A percentile compares a stretch with the other conserved stretches of the same genome.
phyloP scores from a whole-genome alignment of 1,140 invertebrate genomes.

The Hormaphis cornu region DNA sequence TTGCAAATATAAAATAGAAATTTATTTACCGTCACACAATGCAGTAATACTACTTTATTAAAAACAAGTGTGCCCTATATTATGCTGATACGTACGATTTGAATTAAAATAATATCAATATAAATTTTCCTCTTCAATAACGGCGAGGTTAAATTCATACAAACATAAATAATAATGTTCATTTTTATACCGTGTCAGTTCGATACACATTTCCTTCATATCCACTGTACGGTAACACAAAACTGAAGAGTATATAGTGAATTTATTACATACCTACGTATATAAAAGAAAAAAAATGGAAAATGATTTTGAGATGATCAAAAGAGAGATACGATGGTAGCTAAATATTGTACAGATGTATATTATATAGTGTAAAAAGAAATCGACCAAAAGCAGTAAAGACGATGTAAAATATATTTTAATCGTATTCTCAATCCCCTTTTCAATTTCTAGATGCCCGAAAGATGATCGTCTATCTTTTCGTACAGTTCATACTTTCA shows the following conservation, averaged over 20 bases:
- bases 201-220: neutral
- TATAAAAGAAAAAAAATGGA: neutral
- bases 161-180: neutral
- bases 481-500: neutral
- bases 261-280: neutral
- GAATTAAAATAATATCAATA: neutral
- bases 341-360: neutral
- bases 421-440: neutral
- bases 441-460: neutral
- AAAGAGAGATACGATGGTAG: neutral
- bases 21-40: too few relatives aligned
- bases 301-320: neutral
- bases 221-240: neutral
- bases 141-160: neutral
- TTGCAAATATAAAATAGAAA: too few relatives aligned
- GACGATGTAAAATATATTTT: neutral
- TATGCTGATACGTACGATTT: neutral
- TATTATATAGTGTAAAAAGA: neutral
- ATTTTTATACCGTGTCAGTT: neutral
- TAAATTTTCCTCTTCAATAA: too few relatives aligned
- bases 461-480: neutral
- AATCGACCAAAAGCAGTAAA: neutral
- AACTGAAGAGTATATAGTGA: neutral
- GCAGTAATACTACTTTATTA: too few relatives aligned
- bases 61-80: too few relatives aligned